Evolutionary conservation across 2,113 vertebrate genomes (phyloP).

Genomic region (Alouatta palliata): DNA sequence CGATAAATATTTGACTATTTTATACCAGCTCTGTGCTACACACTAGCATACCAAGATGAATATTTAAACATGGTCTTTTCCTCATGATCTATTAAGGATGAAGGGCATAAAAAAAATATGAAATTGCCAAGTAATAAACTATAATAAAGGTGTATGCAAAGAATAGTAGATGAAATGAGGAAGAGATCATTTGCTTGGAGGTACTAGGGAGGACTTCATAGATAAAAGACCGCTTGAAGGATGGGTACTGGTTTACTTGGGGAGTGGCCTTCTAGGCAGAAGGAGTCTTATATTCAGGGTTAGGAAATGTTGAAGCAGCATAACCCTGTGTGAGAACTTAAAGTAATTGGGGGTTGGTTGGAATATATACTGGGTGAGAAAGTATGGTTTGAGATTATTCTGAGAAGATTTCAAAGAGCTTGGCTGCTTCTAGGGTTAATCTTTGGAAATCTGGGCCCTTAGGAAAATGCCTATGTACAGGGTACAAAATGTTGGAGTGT

Average conservation of each 20-base stretch:
- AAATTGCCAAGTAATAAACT: slow-evolving; percentile 23
- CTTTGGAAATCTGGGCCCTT: not conserved
- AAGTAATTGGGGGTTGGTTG: not conserved
- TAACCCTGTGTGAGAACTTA: not conserved
- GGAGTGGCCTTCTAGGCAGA: not conserved
- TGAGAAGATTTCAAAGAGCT: slow-evolving; percentile 19
- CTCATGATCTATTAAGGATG: not conserved
- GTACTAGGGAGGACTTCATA: not conserved
- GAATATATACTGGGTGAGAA: not conserved
- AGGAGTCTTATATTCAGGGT: not conserved
- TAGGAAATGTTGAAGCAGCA: slow-evolving; percentile 38
- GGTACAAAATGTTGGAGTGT: not conserved
- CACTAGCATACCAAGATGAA: not conserved
- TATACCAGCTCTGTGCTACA: not conserved
- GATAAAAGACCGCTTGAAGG: not conserved
- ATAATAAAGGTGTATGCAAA: not conserved
- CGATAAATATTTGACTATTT: slow-evolving; percentile 42
- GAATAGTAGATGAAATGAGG: not conserved
- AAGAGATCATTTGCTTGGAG: not conserved
- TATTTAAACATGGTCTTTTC: slow-evolving; percentile 17
- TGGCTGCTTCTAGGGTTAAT: not conserved
- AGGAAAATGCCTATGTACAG: not conserved
- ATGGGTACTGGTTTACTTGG: not conserved
- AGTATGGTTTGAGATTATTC: not conserved
- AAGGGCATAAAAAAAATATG: not conserved